Base-by-base conservation (phyloP, 2,113 vertebrate genomes). In the Amphilophus citrinellus region DNA sequence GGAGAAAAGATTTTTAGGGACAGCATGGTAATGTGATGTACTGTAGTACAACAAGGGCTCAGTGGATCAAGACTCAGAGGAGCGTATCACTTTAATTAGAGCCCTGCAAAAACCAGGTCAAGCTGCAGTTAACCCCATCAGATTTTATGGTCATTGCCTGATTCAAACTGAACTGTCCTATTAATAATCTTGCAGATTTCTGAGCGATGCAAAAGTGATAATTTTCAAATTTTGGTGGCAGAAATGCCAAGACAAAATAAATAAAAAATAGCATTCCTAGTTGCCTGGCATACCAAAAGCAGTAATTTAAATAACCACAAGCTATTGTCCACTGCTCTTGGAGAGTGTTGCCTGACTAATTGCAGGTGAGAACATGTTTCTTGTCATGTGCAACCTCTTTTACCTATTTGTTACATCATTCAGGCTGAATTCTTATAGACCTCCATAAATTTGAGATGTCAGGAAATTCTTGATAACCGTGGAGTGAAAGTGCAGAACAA, bases 41-140 rank as follows among this genome's bases (percentile, higher is more conserved):
- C 58, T 84, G 59, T 53, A 37, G 61, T 77, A 61, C 80, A 75
- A 81, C 50, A 79, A 77, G 57, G 62, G 71, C 61, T 91, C 80
- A 83, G 32, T 85, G 79, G 59, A 84, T 50, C 75, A 87, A 84
- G 58, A 89, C 79, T 59, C 79, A 37, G 42, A 78, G n/a, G 68
- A 83, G 79, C 2, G 22, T 88, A 88, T 88, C 86, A 27, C 84
- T 92, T 94, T 89, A 92, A 93, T 89, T 85, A 85, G 78, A 81
- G 80, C 82, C 65, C 39, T 61, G 39, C 0, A 11, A 84, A 92
- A 95, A 90, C 57, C 88, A 83, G 87, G 92, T 87, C 90, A 93
- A 89, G 91, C 93, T 90, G 87, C 88, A 91, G 84, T 94, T 92
- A 92, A 93, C 85, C 88, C 68, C 59, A 77, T 37, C 65, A 81